phyloP scores from a whole-genome alignment of 2,113 vertebrate species.

The Nycticebus coucang region DNA sequence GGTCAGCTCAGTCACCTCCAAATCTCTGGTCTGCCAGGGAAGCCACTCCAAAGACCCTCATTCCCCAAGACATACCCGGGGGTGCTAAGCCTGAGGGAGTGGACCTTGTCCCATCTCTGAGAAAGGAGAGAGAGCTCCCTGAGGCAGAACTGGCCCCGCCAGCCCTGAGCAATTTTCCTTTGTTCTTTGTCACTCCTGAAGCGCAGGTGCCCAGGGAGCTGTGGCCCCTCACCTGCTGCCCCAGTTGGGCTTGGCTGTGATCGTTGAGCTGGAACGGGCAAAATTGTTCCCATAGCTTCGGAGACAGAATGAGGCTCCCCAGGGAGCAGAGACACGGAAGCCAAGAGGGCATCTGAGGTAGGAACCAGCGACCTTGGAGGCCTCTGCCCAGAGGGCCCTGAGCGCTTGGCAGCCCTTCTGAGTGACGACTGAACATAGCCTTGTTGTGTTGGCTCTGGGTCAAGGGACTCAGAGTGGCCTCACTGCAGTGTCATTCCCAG shows the following conservation, averaged over 20 bases:
- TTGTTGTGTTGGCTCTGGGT: neutral
- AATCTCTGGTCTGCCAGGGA: neutral
- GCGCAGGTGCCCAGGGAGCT: accelerated
- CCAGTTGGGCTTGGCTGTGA: accelerated
- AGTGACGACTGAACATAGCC: neutral
- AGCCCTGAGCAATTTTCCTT: neutral
- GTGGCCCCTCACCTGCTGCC: accelerated
- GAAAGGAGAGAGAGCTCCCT: neutral
- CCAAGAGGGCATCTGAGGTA: neutral
- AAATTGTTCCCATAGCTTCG: accelerated
- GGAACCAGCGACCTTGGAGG: neutral
- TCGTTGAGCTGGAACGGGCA: accelerated
- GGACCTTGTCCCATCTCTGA: neutral
- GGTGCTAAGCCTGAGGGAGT: neutral
- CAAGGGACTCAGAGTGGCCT: accelerated
- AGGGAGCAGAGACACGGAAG: neutral
- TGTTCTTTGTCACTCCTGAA: accelerated
- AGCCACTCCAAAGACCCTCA: accelerated
- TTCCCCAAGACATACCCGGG: neutral
- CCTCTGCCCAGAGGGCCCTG: neutral
- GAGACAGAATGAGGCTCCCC: no score
- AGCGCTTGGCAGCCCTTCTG: neutral
- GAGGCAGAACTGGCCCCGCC: no score
- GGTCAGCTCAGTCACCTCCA: neutral
- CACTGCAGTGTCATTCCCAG: accelerated